These are phyloP conservation scores for Pseudopleuronectes americanus DNA, from an alignment of 2,797 vertebrate genomes.

Conservation along the genomic window DNA sequence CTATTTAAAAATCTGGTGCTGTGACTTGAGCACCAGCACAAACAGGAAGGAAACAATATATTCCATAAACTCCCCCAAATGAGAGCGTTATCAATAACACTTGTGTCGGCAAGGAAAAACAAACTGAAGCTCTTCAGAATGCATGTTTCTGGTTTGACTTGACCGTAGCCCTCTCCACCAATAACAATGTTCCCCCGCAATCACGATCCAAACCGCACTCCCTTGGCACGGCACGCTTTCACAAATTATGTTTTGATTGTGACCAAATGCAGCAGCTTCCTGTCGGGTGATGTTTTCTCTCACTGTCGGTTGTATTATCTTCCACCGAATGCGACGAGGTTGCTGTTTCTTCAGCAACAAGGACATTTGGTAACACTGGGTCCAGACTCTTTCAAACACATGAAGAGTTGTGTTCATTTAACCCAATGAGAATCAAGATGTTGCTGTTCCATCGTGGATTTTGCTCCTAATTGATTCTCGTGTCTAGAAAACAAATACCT, in stretches of 20 bases:
- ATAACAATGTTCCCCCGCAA: conserved; percentile 81
- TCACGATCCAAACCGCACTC: conserved; percentile 77
- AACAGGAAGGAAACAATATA: conserved; percentile 83
- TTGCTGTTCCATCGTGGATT: conserved; percentile 7
- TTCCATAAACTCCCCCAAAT: conserved; percentile 75
- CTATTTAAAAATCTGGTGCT: conserved; percentile 61
- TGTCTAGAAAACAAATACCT: conserved; percentile 23
- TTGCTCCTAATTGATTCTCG: conserved; percentile 6
- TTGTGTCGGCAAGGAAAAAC: conserved; percentile 70
- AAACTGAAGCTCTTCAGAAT: conserved; percentile 62
- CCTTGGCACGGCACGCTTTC: conserved; percentile 69
- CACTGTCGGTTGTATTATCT: conserved; percentile 46
- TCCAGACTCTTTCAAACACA: conserved; percentile 35
- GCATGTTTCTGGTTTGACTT: conserved; percentile 78
- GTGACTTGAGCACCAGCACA: conserved; percentile 68
- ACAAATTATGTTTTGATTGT: conserved; percentile 82
- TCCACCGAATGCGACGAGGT: conserved; percentile 42
- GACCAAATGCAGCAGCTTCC: conserved; percentile 74
- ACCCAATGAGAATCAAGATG: conserved; percentile 19
- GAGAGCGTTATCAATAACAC: conserved; percentile 79
- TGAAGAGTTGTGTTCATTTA: conserved; percentile 21
- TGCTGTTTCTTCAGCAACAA: conserved; percentile 35
- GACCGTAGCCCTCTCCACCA: conserved; percentile 70
- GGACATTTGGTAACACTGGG: conserved; percentile 33
- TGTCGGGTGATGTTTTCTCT: conserved; percentile 66